Evolutionary conservation across 2,797 vertebrate species (phyloP).

Genomic region (Chelon auratus): DNA sequence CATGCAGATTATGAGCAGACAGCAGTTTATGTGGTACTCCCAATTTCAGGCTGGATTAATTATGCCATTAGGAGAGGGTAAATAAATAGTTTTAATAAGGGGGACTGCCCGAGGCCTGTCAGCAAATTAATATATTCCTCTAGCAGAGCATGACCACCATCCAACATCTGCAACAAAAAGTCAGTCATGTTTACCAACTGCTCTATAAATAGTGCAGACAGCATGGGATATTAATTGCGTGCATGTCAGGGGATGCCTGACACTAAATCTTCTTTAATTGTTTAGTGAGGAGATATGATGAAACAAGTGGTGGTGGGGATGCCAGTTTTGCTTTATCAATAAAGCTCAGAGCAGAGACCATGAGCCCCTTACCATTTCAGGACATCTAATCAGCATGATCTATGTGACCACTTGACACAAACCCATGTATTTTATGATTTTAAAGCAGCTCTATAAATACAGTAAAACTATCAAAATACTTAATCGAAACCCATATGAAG

Average conservation of each 20-base stretch:
- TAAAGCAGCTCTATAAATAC: no score
- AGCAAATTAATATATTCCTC: conserved; percentile 71
- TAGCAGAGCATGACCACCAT: conserved; percentile 73
- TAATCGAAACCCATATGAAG: no score
- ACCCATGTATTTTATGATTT: no score
- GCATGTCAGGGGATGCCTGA: conserved; percentile 61
- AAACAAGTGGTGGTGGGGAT: conserved; percentile 46
- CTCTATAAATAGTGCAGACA: conserved; percentile 67
- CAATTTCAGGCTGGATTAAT: conserved; percentile 80
- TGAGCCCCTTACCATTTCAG: not conserved
- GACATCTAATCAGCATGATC: not conserved
- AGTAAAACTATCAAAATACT: no score
- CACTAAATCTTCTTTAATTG: conserved; percentile 70
- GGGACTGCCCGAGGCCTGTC: conserved; percentile 67
- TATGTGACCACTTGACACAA: not conserved
- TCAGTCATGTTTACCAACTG: conserved; percentile 74
- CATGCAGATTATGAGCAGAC: conserved; percentile 67
- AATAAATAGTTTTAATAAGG: conserved; percentile 79
- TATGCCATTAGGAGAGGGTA: conserved; percentile 70
- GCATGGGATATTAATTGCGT: conserved; percentile 71
- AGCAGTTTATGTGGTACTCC: conserved; percentile 72
- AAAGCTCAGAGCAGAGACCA: conserved; percentile 30
- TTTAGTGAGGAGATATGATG: conserved; percentile 44
- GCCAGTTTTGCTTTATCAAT: conserved; percentile 48
- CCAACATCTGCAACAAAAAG: conserved; percentile 72